Percentiles rank a stretch among this genome's conserved stretches.
Conservation (phyloP, 2,888 invertebrate species). For the Tethea ocularis region DNA sequence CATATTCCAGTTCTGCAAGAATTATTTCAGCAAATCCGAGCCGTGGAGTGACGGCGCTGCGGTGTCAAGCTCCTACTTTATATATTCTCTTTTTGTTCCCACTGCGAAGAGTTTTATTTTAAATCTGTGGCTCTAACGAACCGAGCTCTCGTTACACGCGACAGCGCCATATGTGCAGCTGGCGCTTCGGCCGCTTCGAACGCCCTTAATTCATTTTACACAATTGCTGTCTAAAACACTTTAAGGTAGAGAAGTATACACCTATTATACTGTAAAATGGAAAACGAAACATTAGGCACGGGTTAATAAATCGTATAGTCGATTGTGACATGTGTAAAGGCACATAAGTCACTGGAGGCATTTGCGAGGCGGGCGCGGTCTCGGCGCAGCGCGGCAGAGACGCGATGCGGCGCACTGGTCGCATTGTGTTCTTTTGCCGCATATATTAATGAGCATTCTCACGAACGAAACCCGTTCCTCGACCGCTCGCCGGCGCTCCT, state of each 20-base stretch:
- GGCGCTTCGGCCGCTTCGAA: conserved; percentile 32
- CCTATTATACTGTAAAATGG: conserved; percentile 18
- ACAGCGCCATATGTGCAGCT: conserved; percentile 55
- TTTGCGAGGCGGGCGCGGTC: conserved; percentile 20
- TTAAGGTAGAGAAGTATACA: conserved; percentile 12
- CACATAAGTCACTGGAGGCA: conserved; percentile 51
- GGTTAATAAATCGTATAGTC: conserved; percentile 31
- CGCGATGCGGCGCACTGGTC: conserved; percentile 31
- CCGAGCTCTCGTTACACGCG: conserved; percentile 69
- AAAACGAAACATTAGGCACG: conserved; percentile 20
- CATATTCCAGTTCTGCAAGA: conserved; percentile 49
- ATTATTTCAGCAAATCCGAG: conserved; percentile 36
- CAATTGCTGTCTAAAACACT: conserved; percentile 5
- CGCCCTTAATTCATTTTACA: conserved; percentile 6
- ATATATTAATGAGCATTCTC: conserved; percentile 72
- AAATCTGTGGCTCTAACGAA: conserved; percentile 79
- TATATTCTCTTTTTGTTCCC: conserved; percentile 70
- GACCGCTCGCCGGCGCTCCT: conserved; percentile 43
- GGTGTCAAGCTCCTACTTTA: conserved; percentile 66
- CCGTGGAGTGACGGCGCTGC: conserved; percentile 31
- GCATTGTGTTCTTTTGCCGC: conserved; percentile 63
- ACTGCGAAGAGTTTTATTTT: conserved; percentile 74
- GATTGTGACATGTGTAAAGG: conserved; percentile 48
- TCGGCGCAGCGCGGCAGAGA: conserved; percentile 28
- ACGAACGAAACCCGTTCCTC: conserved; percentile 66